Base-by-base conservation (phyloP, 2,797 vertebrate genomes). In the Anableps anableps region DNA sequence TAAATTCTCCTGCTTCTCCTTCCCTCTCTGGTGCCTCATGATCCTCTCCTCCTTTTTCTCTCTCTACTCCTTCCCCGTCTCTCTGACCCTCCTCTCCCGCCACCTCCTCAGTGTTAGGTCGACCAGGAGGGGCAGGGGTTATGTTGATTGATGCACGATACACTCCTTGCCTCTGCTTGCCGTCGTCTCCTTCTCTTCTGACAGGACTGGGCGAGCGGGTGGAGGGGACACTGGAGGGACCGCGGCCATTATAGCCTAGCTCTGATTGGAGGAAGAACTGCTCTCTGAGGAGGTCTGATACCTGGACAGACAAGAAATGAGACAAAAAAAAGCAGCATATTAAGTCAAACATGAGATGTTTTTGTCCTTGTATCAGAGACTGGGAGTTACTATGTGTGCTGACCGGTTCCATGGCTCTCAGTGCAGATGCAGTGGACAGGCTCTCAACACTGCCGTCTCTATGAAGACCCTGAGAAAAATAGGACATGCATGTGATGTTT, bases 381-480 rank as follows among this genome's bases (percentile, higher is more conserved):
- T 48, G 70, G 36, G 34, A 79, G 79, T 72, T 70, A 31, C 58
- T 74, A 72, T 13, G 48, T 4, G 5, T 0, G 86, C 97, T 97
- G 91, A 99, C 98, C 84, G 98, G 97, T 86, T 99, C 97, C 87
- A 98, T 97, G 79, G 98, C 97, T 83, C 96, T 97, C 91, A 99
- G 43, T 0, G 97, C 96, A 87, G 97, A 97, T 43, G 95, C 86
- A 16, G 96, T 96, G 0, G 96, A 95, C 41, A 98, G 91, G 92
- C 95, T 97, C 83, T 98, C 98, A 58, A 96, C 89, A 47, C 97
- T 98, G 85, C 92, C 92, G 79, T 95, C 95, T 88, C 96, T 95
- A 83, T 95, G 96, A 92, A 97, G 92, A 83, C 93, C 95, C 97
- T 99, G 91, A 70, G 91, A 90, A 60, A 50, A 62, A 10, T 38